Conservation (phyloP, 2,113 vertebrate species). For the Pionites leucogaster region DNA sequence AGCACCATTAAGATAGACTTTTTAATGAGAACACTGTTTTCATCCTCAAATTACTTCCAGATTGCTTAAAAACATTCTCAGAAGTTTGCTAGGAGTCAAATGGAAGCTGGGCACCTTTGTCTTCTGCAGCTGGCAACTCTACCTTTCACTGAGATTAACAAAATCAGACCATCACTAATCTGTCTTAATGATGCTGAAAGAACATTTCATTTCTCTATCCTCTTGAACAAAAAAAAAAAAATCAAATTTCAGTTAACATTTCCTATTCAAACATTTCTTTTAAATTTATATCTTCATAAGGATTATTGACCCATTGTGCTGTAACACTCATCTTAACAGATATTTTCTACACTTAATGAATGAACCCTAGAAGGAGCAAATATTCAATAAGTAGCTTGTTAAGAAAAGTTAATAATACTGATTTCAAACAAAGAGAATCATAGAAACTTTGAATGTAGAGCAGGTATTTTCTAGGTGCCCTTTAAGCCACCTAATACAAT, state of each 20-base stretch:
- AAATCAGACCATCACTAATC: background rate
- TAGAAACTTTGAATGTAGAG: background rate
- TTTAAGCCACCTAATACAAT: background rate
- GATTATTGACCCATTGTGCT: background rate
- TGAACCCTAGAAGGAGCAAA: background rate
- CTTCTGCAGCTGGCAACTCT: background rate
- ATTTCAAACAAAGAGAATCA: background rate
- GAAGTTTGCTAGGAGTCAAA: background rate
- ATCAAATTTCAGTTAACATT: background rate
- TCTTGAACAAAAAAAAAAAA: background rate
- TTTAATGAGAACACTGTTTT: background rate
- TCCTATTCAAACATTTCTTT: background rate
- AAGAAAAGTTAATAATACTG: background rate
- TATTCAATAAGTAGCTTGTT: background rate
- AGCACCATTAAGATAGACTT: background rate
- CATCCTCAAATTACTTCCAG: background rate
- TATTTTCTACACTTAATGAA: background rate
- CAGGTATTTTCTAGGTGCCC: background rate
- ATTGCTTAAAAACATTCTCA: background rate
- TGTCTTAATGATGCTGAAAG: background rate
- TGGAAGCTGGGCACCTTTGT: background rate
- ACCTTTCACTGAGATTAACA: background rate
- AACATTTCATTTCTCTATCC: background rate
- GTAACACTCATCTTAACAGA: background rate
- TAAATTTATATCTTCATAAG: background rate